Base-by-base conservation (phyloP, 1,140 invertebrate species). In the Sarcophaga peregrina region DNA sequence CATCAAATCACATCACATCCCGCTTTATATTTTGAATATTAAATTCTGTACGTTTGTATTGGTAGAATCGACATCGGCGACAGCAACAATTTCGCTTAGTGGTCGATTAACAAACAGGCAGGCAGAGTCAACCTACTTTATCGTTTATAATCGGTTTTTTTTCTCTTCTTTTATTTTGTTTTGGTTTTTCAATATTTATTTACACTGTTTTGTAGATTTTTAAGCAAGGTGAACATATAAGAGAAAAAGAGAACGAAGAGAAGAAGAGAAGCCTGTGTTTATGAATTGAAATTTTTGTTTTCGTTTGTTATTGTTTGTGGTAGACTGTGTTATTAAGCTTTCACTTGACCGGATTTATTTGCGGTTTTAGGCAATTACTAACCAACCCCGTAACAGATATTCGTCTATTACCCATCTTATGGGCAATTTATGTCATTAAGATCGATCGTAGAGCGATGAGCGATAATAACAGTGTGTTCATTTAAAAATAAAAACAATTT, bases 121-220 rank as follows among this genome's bases (percentile, higher is more conserved):
- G 20, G n/a, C n/a, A 68, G n/a, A n/a, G 62, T 37, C 62, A 68
- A 68, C 62, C 62, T 68, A 68, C 62, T 68, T 68, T 68, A 68
- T 15, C 58, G n/a, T 17, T 68, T 20, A 68, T 17, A 68, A 68
- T 20, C 17, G 54, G 13, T 17, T 3, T 20, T 45, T n/a, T 78
- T 11, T 78, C 17, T 47, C 50, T 76, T 17, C 10, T 17, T 50
- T n/a, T 6, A 78, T 20, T 74, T 76, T 15, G 9, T n/a, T n/a
- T n/a, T n/a, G n/a, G n/a, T n/a, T n/a, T 78, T n/a, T 46, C 75
- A 78, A 78, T n/a, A n/a, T n/a, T 50, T 78, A 37, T 78, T 78
- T 78, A 78, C 75, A 78, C 50, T 78, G 17, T 50, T 46, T 17
- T 50, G 47, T 25, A 52, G 47, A 78, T 78, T 78, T 47, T 78